A percentile compares a stretch with the other conserved stretches of the same genome.
These are phyloP conservation scores for Macropis europaea DNA, from an alignment of 2,888 invertebrate species.

Conservation along the genomic window DNA sequence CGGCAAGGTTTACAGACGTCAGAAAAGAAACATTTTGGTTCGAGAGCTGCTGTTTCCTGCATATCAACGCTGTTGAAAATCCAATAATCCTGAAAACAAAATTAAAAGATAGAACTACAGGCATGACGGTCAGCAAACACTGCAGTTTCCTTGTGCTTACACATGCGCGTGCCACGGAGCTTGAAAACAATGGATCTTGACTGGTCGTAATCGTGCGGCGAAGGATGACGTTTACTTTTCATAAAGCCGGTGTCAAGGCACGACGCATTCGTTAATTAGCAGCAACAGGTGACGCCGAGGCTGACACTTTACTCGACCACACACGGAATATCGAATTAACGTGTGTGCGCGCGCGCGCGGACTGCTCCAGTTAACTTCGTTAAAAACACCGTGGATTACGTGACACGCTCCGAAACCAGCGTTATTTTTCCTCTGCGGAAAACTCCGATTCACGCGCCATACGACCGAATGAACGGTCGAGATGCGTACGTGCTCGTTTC, in stretches of 20 bases:
- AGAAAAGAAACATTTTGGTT: no score
- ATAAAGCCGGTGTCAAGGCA: conserved; percentile 43
- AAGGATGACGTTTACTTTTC: conserved; percentile 52
- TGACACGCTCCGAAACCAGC: conserved; percentile 1
- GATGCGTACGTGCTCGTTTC: not conserved
- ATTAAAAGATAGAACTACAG: no score
- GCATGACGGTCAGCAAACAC: no score
- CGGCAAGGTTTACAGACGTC: no score
- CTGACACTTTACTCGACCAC: conserved; percentile 51
- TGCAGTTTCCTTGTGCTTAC: not conserved
- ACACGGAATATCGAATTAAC: conserved; percentile 52
- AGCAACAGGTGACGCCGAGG: conserved; percentile 71
- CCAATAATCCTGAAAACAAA: no score
- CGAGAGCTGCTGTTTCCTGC: no score
- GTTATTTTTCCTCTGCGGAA: conserved; percentile 6
- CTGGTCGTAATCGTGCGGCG: conserved; percentile 8
- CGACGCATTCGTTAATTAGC: conserved; percentile 69
- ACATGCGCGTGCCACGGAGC: not conserved
- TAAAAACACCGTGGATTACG: conserved; percentile 48
- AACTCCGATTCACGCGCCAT: no score
- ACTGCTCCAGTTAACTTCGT: conserved; percentile 30
- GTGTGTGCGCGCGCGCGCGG: conserved; percentile 3
- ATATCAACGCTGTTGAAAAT: no score
- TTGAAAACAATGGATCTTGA: not conserved
- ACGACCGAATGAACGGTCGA: not conserved